Conservation (phyloP, 2,888 invertebrate species). For the Chironomus tentans region DNA sequence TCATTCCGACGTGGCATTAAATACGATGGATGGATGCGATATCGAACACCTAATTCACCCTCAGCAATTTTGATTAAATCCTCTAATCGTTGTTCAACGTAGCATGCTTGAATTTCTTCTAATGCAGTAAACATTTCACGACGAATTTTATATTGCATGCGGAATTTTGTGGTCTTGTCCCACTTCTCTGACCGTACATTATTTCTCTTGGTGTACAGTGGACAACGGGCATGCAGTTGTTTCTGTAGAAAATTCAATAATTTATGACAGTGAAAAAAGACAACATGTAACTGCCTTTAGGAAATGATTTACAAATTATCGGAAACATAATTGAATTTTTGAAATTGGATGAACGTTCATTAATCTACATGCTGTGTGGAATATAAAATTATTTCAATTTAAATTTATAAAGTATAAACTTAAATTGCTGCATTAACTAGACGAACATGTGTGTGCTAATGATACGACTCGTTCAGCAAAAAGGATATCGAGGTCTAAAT, state of each 20-base stretch:
- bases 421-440: no score
- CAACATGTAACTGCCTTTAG: neutral
- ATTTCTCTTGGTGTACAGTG: neutral
- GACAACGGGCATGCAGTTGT: conserved; percentile 23
- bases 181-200: no score
- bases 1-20: conserved; percentile 19
- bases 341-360: no score
- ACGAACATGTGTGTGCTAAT: no score
- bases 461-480: no score
- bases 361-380: no score
- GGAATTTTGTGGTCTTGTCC: neutral
- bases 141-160: neutral
- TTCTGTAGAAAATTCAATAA: neutral
- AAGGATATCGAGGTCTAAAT: no score
- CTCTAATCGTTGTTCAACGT: neutral
- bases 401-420: no score
- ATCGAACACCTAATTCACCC: neutral
- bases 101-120: neutral
- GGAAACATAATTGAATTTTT: neutral
- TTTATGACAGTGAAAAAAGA: neutral
- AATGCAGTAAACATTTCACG: conserved; percentile 21
- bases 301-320: no score
- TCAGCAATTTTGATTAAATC: conserved; percentile 15
- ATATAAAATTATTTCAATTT: no score
- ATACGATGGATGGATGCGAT: neutral